These are phyloP conservation scores for Steromphala cineraria DNA, from an alignment of 2,888 invertebrate genomes.

Conservation along the genomic window DNA sequence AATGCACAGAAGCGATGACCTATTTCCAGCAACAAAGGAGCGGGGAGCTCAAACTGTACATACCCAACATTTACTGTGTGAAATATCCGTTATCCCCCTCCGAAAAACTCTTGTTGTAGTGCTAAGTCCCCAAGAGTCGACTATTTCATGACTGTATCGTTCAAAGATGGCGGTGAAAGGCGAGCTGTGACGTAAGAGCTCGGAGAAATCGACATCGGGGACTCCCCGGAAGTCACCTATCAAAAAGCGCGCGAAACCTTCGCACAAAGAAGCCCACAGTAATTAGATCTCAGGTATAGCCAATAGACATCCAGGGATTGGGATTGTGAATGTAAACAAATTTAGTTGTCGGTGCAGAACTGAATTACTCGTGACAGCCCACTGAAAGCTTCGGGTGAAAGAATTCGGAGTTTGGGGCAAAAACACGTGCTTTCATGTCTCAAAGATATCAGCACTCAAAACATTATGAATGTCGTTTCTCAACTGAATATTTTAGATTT, in stretches of 20 bases:
- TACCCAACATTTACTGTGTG: conserved; percentile 23
- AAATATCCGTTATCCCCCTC: conserved; percentile 20
- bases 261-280: conserved; percentile 19
- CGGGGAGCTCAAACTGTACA: conserved; percentile 9
- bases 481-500: no score
- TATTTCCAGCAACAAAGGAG: conserved; percentile 19
- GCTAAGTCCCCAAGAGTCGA: conserved; percentile 4
- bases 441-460: neutral
- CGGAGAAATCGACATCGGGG: conserved; percentile 23
- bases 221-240: conserved; percentile 26
- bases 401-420: neutral
- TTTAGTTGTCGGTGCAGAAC: conserved; percentile 16
- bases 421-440: neutral
- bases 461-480: no score
- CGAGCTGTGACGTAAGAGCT: conserved; percentile 29
- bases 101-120: conserved; percentile 19
- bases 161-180: conserved; percentile 35
- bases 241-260: conserved; percentile 30
- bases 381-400: conserved; percentile 3
- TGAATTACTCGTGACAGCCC: conserved; percentile 3
- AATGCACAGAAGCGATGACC: conserved; percentile 21
- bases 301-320: neutral
- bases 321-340: conserved; percentile 18
- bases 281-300: conserved; percentile 19
- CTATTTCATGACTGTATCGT: conserved; percentile 21